A percentile compares a stretch with the other conserved stretches of the same genome.
Conservation (phyloP, 2,113 vertebrate genomes). For the Chloropsis hardwickii region DNA sequence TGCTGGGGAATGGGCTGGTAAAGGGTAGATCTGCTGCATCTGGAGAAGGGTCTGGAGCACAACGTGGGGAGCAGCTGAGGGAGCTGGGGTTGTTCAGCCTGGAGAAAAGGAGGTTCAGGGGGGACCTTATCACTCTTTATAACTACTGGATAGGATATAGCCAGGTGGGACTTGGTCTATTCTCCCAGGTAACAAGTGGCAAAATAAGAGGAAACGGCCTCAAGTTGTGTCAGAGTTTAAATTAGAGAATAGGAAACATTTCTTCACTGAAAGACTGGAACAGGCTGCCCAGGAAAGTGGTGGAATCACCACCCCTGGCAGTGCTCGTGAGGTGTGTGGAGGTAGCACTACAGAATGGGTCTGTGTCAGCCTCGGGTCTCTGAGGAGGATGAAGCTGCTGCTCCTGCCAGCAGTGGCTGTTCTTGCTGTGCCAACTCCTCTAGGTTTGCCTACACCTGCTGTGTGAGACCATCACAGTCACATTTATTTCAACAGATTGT, state of each 20-base stretch:
- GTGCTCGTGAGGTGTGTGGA: not conserved
- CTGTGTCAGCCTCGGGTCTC: not conserved
- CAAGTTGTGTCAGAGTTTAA: not conserved
- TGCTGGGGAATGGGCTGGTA: not conserved
- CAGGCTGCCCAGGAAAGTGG: not conserved
- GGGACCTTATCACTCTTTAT: not conserved
- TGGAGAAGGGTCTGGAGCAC: not conserved
- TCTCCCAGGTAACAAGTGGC: not conserved
- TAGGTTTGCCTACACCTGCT: rapidly evolving
- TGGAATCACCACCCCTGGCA: not conserved
- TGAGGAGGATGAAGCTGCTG: not conserved
- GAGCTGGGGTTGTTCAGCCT: not conserved
- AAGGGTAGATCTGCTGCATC: not conserved
- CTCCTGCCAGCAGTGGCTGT: not conserved
- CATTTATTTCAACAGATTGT: not conserved
- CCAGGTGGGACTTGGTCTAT: rapidly evolving
- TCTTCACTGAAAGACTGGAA: not conserved
- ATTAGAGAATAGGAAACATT: not conserved
- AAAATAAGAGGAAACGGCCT: not conserved
- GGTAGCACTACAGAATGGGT: too few relatives aligned
- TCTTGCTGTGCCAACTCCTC: rapidly evolving
- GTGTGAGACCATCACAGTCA: not conserved
- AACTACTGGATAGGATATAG: not conserved
- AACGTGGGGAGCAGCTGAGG: not conserved
- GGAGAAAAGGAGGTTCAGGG: not conserved